Percentiles rank a stretch among this genome's conserved stretches.
Conservation (phyloP, 2,888 invertebrate species). For the Coleophora flavipennella region DNA sequence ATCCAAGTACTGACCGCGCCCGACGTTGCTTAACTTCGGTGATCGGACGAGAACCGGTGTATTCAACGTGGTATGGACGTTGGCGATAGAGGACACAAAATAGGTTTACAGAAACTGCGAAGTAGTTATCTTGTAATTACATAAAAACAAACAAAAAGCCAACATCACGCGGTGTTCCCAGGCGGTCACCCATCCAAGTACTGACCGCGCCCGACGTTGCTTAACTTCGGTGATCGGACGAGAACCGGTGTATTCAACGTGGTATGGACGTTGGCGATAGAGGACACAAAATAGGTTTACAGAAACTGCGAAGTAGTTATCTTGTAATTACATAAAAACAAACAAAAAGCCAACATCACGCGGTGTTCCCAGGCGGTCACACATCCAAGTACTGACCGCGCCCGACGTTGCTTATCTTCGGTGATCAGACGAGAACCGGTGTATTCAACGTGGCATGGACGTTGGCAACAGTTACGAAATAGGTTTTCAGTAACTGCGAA, state of each 20-base stretch:
- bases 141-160: no score
- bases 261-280: neutral
- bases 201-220: neutral
- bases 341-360: constrained; percentile 11
- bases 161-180: neutral
- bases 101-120: no score
- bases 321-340: no score
- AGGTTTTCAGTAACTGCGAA: no score
- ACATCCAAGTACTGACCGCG: neutral
- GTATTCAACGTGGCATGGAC: neutral
- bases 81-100: constrained; percentile 21
- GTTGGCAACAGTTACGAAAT: neutral
- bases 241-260: constrained; percentile 48
- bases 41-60: constrained; percentile 68
- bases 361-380: neutral
- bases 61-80: constrained; percentile 60
- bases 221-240: neutral
- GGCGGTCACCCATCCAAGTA: neutral
- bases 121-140: no score
- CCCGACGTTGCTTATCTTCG: neutral
- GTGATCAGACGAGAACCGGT: neutral
- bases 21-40: constrained; percentile 67
- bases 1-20: constrained; percentile 67
- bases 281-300: constrained; percentile 51
- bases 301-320: no score